Evolutionary conservation across 2,888 invertebrate genomes (phyloP).

Genomic region (Orthosia cruda): DNA sequence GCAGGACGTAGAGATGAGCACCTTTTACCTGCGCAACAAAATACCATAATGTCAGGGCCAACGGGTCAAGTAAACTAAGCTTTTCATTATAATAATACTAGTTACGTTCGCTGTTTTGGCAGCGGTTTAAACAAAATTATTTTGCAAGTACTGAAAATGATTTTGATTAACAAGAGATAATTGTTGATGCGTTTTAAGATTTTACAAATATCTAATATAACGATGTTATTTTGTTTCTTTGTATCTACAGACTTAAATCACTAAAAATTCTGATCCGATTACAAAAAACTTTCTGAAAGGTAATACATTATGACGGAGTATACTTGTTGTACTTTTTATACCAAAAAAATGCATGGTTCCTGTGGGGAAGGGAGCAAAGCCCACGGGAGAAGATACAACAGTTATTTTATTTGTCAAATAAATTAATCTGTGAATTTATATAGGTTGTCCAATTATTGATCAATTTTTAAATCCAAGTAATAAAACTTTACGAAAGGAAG

Average conservation of each 20-base stretch:
- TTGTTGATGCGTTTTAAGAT: background rate
- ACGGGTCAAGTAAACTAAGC: slow-evolving; percentile 65
- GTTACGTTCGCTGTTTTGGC: slow-evolving; percentile 39
- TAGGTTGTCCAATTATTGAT: background rate
- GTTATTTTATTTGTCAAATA: too few relatives aligned
- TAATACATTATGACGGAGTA: too few relatives aligned
- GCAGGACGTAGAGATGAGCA: slow-evolving; percentile 71
- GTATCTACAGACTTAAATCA: background rate
- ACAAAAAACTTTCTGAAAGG: background rate
- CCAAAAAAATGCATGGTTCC: too few relatives aligned
- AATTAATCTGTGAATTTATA: too few relatives aligned
- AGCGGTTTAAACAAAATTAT: slow-evolving; percentile 34
- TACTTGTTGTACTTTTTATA: too few relatives aligned
- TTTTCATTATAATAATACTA: slow-evolving; percentile 63
- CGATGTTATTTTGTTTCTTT: background rate
- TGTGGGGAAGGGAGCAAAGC: too few relatives aligned
- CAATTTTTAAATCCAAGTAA: background rate
- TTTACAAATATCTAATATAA: too few relatives aligned
- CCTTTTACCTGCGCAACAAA: slow-evolving; percentile 82
- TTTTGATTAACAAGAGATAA: background rate
- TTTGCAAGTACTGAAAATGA: slow-evolving; percentile 35
- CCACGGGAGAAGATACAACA: too few relatives aligned
- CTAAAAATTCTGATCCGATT: background rate
- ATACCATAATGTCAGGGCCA: slow-evolving; percentile 82
- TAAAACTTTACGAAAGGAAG: background rate